Percentiles rank a stretch among this genome's conserved stretches.
These are phyloP conservation scores for Drosophila tristis DNA, from an alignment of 1,140 invertebrate species.

Conservation along the genomic window DNA sequence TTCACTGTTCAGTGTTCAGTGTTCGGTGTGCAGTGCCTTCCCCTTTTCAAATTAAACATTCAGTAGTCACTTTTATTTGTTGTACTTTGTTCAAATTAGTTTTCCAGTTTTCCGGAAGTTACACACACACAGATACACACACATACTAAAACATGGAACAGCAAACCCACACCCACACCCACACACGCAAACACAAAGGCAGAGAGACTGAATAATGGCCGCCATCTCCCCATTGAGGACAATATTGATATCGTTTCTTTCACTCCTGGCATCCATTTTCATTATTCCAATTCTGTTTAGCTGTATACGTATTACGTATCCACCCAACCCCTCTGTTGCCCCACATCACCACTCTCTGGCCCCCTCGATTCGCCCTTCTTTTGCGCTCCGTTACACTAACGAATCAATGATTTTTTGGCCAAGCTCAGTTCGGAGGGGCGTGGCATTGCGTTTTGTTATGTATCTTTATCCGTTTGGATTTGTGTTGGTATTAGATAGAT, in stretches of 20 bases:
- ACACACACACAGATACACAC: slow-evolving; percentile 54
- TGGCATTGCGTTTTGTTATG: slow-evolving; percentile 49
- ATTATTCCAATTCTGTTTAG: slow-evolving; percentile 71
- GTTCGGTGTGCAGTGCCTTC: slow-evolving; percentile 56
- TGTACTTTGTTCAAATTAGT: slow-evolving; percentile 83
- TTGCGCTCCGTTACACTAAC: slow-evolving; percentile 67
- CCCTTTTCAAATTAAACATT: slow-evolving; percentile 82
- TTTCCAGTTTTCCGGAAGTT: slow-evolving; percentile 79
- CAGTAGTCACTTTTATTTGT: slow-evolving; percentile 83
- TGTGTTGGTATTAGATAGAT: slow-evolving; percentile 21
- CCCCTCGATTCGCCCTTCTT: not conserved
- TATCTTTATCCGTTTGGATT: slow-evolving; percentile 24
- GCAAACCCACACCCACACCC: not conserved
- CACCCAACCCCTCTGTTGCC: not conserved
- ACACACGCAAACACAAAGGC: slow-evolving; percentile 9
- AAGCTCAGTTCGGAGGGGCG: slow-evolving; percentile 59
- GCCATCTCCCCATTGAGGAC: slow-evolving; percentile 55
- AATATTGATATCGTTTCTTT: slow-evolving; percentile 77
- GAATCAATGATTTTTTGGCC: slow-evolving; percentile 75
- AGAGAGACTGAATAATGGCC: slow-evolving; percentile 63
- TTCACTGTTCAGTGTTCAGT: slow-evolving; percentile 12
- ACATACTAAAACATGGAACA: slow-evolving; percentile 22
- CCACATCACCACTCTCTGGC: not conserved
- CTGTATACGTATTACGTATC: not conserved
- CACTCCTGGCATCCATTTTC: slow-evolving; percentile 69